Percentiles rank a stretch among this genome's conserved stretches.
Conservation (phyloP, 1,140 invertebrate genomes). For the Platyscapa corneri region DNA sequence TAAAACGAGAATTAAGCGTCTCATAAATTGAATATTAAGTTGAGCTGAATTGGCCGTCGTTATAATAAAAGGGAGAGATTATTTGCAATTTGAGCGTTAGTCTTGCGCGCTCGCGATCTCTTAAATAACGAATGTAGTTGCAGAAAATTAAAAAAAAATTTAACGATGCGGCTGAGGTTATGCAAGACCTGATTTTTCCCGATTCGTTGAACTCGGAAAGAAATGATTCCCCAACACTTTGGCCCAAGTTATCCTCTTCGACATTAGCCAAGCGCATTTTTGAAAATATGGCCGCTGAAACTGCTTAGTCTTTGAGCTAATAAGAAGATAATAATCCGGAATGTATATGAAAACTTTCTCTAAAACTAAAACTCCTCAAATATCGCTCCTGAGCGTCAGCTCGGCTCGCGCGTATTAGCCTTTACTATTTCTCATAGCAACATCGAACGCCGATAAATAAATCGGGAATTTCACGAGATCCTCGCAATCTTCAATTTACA, state of each 20-base stretch:
- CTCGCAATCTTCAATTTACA: slow-evolving; percentile 4
- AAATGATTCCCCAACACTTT: background rate
- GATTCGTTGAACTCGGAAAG: background rate
- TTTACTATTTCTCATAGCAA: background rate
- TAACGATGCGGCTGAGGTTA: background rate
- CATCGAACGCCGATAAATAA: background rate
- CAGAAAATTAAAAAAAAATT: background rate
- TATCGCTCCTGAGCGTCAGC: background rate
- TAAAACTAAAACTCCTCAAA: background rate
- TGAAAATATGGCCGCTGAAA: background rate
- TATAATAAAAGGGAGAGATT: background rate
- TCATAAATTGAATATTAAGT: background rate
- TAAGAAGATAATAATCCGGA: background rate
- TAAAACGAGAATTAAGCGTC: background rate
- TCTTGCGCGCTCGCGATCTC: background rate
- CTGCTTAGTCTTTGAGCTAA: background rate
- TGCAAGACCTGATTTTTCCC: background rate
- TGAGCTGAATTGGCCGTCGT: background rate
- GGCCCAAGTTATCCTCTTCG: too few relatives aligned
- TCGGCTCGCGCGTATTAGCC: too few relatives aligned
- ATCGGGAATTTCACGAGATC: background rate
- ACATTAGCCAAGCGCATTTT: background rate
- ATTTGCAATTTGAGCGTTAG: background rate
- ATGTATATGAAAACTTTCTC: background rate
- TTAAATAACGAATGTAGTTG: background rate